phyloP scores from a whole-genome alignment of 2,113 vertebrate species.

The Rhea pennata region DNA sequence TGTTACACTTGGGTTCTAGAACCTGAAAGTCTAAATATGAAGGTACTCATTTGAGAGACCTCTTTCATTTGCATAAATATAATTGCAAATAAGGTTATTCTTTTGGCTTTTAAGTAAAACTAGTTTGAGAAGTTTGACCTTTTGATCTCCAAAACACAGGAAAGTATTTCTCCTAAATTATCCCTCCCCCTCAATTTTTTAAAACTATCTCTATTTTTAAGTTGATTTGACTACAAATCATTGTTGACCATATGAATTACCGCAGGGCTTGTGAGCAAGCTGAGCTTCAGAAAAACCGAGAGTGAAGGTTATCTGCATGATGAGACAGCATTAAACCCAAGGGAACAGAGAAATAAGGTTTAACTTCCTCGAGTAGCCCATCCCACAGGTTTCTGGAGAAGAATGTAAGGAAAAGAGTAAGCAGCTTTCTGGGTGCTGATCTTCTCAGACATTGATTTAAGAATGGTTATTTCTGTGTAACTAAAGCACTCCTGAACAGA shows the following conservation, averaged over 20 bases:
- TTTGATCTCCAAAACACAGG: background rate
- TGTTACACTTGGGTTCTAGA: slow-evolving; percentile 16
- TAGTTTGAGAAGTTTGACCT: background rate
- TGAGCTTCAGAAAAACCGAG: background rate
- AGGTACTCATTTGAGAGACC: background rate
- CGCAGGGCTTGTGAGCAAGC: background rate
- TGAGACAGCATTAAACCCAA: background rate
- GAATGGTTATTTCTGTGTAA: background rate
- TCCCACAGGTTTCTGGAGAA: background rate
- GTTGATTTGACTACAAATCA: background rate
- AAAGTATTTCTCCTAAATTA: background rate
- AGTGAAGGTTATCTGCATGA: background rate
- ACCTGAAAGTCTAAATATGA: background rate
- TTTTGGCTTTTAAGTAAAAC: background rate
- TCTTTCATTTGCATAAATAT: background rate
- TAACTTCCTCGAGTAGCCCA: background rate
- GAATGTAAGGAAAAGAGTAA: background rate
- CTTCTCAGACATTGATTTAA: background rate
- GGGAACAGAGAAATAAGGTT: background rate
- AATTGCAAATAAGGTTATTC: background rate
- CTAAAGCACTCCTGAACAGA: background rate
- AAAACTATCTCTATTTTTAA: background rate
- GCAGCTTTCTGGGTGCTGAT: background rate
- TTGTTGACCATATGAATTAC: background rate
- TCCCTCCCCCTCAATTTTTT: background rate